Evolutionary conservation across 2,888 invertebrate species (phyloP).

Genomic region (Coleophora deauratella): DNA sequence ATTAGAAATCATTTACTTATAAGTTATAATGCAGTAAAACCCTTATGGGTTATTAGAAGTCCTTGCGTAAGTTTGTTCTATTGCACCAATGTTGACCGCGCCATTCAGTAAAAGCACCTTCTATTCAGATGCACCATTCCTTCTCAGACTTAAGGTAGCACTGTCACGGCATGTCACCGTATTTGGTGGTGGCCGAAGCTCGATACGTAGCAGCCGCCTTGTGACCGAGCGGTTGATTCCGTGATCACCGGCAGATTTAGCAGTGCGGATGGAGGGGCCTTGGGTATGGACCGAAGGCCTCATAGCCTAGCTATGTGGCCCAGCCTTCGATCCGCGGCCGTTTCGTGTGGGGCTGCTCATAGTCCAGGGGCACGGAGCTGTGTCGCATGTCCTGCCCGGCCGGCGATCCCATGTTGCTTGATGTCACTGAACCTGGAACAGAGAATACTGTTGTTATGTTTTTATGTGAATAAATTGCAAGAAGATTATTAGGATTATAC

Average conservation of each 20-base stretch:
- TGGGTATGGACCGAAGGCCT: slow-evolving; percentile 67
- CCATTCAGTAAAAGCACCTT: slow-evolving; percentile 43
- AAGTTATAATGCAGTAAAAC: no score
- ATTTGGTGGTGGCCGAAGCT: slow-evolving; percentile 30
- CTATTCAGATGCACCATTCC: slow-evolving; percentile 40
- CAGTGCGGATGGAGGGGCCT: slow-evolving; percentile 71
- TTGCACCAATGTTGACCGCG: slow-evolving; percentile 31
- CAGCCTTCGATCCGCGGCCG: slow-evolving; percentile 93
- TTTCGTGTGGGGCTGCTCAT: slow-evolving; percentile 80
- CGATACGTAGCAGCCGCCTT: slow-evolving; percentile 30
- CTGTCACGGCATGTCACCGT: slow-evolving; percentile 24
- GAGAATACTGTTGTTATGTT: neutral
- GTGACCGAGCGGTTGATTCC: slow-evolving; percentile 1
- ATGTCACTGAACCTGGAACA: slow-evolving; percentile 84
- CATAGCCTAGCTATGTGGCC: slow-evolving; percentile 85
- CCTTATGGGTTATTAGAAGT: no score
- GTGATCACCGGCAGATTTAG: slow-evolving; percentile 34
- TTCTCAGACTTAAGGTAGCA: slow-evolving; percentile 35
- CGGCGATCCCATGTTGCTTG: slow-evolving; percentile 87
- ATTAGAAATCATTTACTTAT: slow-evolving; percentile 17
- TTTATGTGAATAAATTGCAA: no score
- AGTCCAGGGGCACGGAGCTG: slow-evolving; percentile 57
- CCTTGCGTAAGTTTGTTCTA: neutral
- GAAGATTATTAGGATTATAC: no score
- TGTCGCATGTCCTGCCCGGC: slow-evolving; percentile 72